Evolutionary conservation across 2,113 vertebrate species (phyloP), one percentile per base, ranked within the genome.

Genomic region (Cygnus buccinator): DNA sequence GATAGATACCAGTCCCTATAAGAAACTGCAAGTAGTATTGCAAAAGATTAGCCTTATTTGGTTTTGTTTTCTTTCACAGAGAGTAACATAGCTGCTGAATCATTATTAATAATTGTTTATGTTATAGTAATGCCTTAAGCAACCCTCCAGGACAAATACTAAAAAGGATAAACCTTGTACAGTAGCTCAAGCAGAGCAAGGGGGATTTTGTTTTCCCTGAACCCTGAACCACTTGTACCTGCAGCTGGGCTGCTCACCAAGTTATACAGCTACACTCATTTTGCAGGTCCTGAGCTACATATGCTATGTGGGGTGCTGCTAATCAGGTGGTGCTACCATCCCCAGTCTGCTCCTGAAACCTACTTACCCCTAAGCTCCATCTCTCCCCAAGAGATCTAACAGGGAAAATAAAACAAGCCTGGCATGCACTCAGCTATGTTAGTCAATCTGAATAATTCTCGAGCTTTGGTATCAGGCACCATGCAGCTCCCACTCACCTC

Each of bases 391-490:
- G 44, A 83, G 28, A 74, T 50, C 80, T 90, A 90, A 83, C 71
- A 90, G 73, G 37, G 72, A 90, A 90, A 94, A 88, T 66, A 92
- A 94, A 86, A 62, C 44, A 93, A 92, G 41, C 46, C 80, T 90
- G 86, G 83, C 94, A 74, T 10, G 22, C 9, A 3, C 37, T 82
- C 78, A 93, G 81, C 44, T 82, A 73, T 85, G 84, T 89, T 91
- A 93, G 89, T 87, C 89, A 81, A 90, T 70, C 95, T 83, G 67
- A 87, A 89, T 85, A 96, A 93, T 88, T 96, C 87, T 82, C 61
- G 57, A 91, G 74, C 71, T 79, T 84, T 95, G 90, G 82, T 95
- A 93, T 95, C 94, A 91, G 80, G 94, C 77, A 96, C 91, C 76
- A 61, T 11, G 41, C 74, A 84, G 75, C 95, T 96, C 91, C 92